Conservation (phyloP, 2,797 vertebrate species). For the Caiman crocodilus region DNA sequence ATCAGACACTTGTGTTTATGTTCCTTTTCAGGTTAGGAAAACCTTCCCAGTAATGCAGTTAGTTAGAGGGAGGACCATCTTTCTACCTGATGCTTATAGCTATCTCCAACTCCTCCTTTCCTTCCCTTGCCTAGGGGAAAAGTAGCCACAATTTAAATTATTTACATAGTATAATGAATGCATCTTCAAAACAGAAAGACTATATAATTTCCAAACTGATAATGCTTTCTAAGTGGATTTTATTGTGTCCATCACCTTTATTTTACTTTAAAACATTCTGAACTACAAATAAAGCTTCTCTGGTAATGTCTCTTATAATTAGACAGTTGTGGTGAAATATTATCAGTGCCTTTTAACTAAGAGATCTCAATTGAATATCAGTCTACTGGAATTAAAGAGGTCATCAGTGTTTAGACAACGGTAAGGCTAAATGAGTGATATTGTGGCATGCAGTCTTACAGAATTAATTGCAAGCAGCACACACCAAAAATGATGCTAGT, state of each 20-base stretch:
- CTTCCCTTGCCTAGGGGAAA: background rate
- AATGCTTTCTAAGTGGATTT: background rate
- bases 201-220: background rate
- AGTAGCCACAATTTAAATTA: background rate
- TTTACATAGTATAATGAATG: background rate
- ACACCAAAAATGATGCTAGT: no score
- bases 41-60: background rate
- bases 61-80: background rate
- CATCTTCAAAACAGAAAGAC: background rate
- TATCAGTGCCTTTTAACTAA: background rate
- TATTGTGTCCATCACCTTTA: background rate
- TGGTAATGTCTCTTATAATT: background rate
- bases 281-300: background rate
- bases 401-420: background rate
- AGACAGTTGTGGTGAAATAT: background rate
- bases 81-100: background rate
- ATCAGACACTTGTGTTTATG: background rate
- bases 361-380: background rate
- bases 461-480: background rate
- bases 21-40: rapidly evolving
- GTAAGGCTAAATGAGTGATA: background rate
- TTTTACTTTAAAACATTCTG: background rate
- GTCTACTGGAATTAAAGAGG: background rate
- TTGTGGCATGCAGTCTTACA: background rate
- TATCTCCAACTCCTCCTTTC: background rate